A percentile compares a stretch with the other conserved stretches of the same genome.
phyloP scores from a whole-genome alignment of 2,888 invertebrate genomes.

The Nineta flava region DNA sequence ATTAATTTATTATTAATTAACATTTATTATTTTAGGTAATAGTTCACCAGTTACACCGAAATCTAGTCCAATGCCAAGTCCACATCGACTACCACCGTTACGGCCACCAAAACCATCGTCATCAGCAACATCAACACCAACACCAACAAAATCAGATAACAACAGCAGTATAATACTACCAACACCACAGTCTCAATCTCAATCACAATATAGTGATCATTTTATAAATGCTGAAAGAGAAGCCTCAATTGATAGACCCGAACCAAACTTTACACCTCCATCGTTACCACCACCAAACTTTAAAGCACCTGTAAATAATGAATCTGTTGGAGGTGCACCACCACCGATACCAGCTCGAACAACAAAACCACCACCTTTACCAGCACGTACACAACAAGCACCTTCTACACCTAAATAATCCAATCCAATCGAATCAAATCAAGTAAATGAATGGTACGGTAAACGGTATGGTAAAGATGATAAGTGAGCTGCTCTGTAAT shows the following conservation, averaged over 20 bases:
- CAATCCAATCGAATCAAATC: too few species aligned
- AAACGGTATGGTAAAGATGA: too few species aligned
- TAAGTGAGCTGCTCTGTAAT: too few species aligned
- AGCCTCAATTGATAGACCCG: background rate
- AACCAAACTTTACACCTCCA: slow-evolving; percentile 2
- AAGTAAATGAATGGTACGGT: too few species aligned
- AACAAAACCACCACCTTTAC: slow-evolving; percentile 47
- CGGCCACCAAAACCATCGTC: slow-evolving; percentile 23
- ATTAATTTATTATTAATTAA: background rate
- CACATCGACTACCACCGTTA: slow-evolving; percentile 31
- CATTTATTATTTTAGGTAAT: slow-evolving; percentile 21
- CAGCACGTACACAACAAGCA: slow-evolving; percentile 38
- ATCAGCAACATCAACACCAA: slow-evolving; percentile 26
- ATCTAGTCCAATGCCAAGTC: slow-evolving; percentile 33
- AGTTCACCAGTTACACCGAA: slow-evolving; percentile 21
- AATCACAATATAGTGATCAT: slow-evolving; percentile 13
- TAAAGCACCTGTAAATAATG: slow-evolving; percentile 28
- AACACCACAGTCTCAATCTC: slow-evolving; percentile 12
- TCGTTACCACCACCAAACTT: slow-evolving; percentile 20
- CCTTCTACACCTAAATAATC: background rate
- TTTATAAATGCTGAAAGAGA: background rate
- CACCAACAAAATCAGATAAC: slow-evolving; percentile 20
- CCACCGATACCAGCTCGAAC: slow-evolving; percentile 42
- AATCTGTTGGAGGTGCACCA: slow-evolving; percentile 21
- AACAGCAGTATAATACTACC: slow-evolving; percentile 15